Evolutionary conservation across 2,888 invertebrate species (phyloP).

Genomic region (Leptinotarsa rubiginosa): DNA sequence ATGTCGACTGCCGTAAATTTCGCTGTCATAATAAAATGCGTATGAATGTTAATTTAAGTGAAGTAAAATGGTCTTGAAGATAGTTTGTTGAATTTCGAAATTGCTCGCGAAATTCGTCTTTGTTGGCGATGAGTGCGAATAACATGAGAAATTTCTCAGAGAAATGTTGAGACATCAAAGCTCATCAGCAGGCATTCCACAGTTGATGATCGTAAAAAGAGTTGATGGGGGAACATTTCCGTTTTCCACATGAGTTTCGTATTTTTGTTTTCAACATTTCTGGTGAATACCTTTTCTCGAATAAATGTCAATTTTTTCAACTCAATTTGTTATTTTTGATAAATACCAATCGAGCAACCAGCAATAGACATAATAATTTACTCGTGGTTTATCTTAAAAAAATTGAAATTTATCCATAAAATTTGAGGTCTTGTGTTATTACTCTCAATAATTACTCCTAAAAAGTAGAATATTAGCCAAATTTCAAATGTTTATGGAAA

Average conservation of each 20-base stretch:
- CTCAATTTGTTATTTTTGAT: no score
- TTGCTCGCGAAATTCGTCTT: constrained; percentile 27
- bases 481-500: no score
- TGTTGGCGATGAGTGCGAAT: constrained; percentile 20
- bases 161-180: constrained; percentile 6
- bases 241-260: not conserved
- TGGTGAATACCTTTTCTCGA: not conserved
- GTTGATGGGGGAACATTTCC: not conserved
- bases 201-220: not conserved
- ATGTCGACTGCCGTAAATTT: constrained; percentile 23
- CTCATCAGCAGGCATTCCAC: not conserved
- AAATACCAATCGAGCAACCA: no score
- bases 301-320: not conserved
- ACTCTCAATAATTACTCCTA: no score
- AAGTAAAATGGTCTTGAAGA: constrained; percentile 27
- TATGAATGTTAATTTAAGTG: constrained; percentile 28
- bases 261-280: not conserved
- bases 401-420: no score
- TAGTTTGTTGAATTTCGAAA: constrained; percentile 18
- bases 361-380: no score
- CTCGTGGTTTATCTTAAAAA: no score
- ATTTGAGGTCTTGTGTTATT: no score
- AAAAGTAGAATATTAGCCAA: no score
- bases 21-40: constrained; percentile 26
- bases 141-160: constrained; percentile 6